phyloP scores from a whole-genome alignment of 2,797 vertebrate genomes.

The Sebastes cheni region DNA sequence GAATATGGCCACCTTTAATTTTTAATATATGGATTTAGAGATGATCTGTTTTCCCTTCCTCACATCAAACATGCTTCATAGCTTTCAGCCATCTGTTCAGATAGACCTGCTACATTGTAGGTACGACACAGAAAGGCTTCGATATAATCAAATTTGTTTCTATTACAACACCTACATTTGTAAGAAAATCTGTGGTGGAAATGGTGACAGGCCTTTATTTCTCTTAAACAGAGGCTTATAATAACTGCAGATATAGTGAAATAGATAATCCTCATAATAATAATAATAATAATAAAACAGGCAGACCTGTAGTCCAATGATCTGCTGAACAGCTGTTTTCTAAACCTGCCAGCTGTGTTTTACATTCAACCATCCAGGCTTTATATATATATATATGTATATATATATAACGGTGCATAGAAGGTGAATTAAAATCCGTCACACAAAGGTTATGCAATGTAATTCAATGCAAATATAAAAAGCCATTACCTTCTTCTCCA shows the following conservation, averaged over 20 bases:
- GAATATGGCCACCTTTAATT: background rate
- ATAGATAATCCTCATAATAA: background rate
- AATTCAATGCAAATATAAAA: background rate
- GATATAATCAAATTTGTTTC: background rate
- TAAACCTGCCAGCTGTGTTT: conserved; percentile 40
- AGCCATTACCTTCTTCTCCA: conserved; percentile 93
- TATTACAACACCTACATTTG: background rate
- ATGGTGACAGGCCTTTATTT: background rate
- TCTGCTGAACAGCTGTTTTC: conserved; percentile 32
- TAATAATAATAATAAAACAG: background rate
- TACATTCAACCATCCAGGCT: conserved; percentile 6
- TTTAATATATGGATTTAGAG: background rate
- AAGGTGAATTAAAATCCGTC: background rate
- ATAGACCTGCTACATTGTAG: background rate
- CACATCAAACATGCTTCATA: conserved; percentile 7
- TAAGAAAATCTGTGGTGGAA: background rate
- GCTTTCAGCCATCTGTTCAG: conserved; percentile 25
- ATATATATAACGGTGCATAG: background rate
- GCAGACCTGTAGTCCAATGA: background rate
- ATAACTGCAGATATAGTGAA: background rate
- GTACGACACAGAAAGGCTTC: background rate
- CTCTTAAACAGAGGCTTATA: background rate
- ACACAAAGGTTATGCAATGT: background rate
- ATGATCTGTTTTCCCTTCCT: background rate
- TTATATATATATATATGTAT: background rate